These are phyloP conservation scores for Coptodon bakossiorum DNA, from an alignment of 2,113 vertebrate species.

Conservation along the genomic window DNA sequence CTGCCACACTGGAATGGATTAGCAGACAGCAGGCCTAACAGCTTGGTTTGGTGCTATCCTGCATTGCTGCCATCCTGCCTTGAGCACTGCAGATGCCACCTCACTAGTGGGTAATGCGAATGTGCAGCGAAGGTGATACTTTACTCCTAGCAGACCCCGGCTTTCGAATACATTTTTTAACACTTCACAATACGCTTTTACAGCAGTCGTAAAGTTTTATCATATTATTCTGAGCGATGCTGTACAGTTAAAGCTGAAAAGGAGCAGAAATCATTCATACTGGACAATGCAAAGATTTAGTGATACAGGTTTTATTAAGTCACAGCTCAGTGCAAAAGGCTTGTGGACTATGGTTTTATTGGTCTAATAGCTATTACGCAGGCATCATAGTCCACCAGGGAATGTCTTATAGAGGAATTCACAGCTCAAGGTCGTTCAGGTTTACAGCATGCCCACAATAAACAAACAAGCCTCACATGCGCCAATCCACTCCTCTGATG, in stretches of 20 bases:
- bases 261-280: neutral
- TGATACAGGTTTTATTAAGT: neutral
- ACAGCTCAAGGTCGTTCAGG: slow-evolving; percentile 57
- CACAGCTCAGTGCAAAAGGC: neutral
- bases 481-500: slow-evolving; percentile 13
- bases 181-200: neutral
- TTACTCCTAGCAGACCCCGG: neutral
- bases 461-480: slow-evolving; percentile 62
- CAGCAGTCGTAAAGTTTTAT: neutral
- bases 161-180: slow-evolving; percentile 4
- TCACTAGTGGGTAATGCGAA: slow-evolving; percentile 54
- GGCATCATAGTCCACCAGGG: slow-evolving; percentile 19
- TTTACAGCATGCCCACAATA: slow-evolving; percentile 42
- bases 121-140: slow-evolving; percentile 44
- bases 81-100: slow-evolving; percentile 72
- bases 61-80: slow-evolving; percentile 68
- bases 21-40: slow-evolving; percentile 73
- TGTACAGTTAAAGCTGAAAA: neutral
- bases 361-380: neutral
- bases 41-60: slow-evolving; percentile 63
- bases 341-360: slow-evolving; percentile 19
- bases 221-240: neutral
- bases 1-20: slow-evolving; percentile 62
- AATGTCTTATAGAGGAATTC: slow-evolving; percentile 20
- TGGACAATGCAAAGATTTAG: neutral